Percentiles rank a stretch among this genome's conserved stretches.
Conservation (phyloP, 2,888 invertebrate genomes). For the Drosophila stalkeri region DNA sequence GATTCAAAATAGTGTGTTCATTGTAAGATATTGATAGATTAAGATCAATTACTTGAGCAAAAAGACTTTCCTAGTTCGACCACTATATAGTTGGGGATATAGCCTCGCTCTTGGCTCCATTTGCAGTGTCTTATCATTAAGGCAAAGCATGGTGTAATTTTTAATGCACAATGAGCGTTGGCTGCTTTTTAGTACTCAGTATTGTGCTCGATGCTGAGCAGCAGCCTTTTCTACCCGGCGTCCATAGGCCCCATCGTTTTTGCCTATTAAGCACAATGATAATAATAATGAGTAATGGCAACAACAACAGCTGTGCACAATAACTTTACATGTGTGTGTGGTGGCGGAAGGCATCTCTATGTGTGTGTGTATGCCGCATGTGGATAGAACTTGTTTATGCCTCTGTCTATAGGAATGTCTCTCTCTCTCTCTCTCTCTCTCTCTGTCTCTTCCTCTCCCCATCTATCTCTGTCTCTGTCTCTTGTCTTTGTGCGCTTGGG, state of each 20-base stretch:
- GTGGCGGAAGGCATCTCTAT: constrained; percentile 10
- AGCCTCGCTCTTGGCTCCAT: neutral
- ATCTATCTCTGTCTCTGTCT: neutral
- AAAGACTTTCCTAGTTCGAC: neutral
- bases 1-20: too few species aligned
- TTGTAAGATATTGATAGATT: too few species aligned
- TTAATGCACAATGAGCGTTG: constrained; percentile 50
- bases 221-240: neutral
- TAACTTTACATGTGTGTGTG: constrained; percentile 55
- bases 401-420: neutral
- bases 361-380: neutral
- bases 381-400: constrained; percentile 5
- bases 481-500: constrained; percentile 54
- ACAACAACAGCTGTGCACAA: constrained; percentile 69
- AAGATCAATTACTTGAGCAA: too few species aligned
- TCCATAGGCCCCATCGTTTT: constrained; percentile 20
- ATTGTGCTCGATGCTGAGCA: constrained; percentile 1
- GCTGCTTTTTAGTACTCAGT: constrained; percentile 17
- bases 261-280: constrained; percentile 75
- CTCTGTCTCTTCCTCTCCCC: neutral
- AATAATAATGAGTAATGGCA: constrained; percentile 76
- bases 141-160: constrained; percentile 66
- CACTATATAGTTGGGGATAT: neutral
- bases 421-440: neutral
- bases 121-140: constrained; percentile 59